phyloP scores from a whole-genome alignment of 2,113 vertebrate species.

The Lycaon pictus region DNA sequence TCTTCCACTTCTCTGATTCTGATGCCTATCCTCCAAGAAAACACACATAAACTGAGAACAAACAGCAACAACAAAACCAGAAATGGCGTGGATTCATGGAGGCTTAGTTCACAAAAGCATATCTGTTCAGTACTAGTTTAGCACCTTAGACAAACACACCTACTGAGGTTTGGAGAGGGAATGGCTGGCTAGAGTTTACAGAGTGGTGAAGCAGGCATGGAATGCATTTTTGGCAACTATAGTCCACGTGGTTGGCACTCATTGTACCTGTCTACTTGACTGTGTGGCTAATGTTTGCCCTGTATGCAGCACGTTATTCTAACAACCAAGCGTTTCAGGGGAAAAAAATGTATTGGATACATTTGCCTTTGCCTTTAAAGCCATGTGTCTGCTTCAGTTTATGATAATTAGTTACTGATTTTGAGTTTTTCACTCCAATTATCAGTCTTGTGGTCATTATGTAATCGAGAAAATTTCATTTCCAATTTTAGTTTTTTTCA shows the following conservation, averaged over 20 bases:
- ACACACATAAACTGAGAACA: neutral
- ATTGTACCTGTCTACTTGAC: neutral
- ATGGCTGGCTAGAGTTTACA: fast-evolving
- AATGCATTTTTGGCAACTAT: no score
- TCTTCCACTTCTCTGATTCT: neutral
- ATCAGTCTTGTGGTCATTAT: neutral
- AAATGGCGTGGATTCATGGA: fast-evolving
- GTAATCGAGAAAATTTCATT: neutral
- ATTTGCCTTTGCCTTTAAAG: neutral
- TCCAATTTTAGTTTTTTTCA: constrained; percentile 14
- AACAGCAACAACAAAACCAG: neutral
- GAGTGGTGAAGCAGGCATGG: fast-evolving
- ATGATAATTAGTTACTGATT: neutral
- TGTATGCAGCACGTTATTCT: neutral
- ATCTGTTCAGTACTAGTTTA: fast-evolving
- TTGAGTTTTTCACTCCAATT: neutral
- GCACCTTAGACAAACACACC: no score
- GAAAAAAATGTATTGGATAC: neutral
- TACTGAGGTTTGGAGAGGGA: no score
- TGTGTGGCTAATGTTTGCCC: neutral
- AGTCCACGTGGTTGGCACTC: no score
- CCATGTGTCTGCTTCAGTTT: neutral
- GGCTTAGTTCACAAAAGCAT: neutral
- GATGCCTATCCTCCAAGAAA: neutral
- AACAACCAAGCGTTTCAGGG: neutral